Evolutionary conservation across 2,888 invertebrate genomes (phyloP).

Genomic region (Tetragonisca angustula): DNA sequence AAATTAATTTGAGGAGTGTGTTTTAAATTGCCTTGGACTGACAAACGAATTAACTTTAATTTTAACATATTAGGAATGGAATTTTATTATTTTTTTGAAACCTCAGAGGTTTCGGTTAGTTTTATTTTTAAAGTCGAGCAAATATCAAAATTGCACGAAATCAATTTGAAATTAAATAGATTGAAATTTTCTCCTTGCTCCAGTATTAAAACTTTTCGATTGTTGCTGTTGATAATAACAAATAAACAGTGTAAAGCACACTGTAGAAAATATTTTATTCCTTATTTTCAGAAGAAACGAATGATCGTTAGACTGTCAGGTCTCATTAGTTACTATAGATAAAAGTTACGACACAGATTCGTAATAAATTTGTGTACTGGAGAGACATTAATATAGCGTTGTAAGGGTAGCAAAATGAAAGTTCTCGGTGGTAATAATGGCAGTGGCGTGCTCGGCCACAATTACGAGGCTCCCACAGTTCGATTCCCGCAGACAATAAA

Average conservation of each 20-base stretch:
- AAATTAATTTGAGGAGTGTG: background rate
- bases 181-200: background rate
- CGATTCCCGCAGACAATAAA: slow-evolving; percentile 14
- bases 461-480: slow-evolving; percentile 12
- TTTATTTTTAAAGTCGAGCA: too few species aligned
- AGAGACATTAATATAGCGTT: background rate
- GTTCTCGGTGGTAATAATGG: slow-evolving; percentile 1
- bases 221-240: background rate
- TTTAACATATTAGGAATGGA: background rate
- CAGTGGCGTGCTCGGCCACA: slow-evolving; percentile 5
- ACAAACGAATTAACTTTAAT: background rate
- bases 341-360: background rate
- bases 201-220: background rate
- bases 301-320: background rate
- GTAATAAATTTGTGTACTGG: background rate
- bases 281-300: background rate
- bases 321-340: background rate
- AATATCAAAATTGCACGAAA: too few species aligned
- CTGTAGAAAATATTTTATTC: background rate
- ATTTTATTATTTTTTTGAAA: background rate
- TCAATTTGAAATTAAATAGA: background rate
- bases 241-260: background rate
- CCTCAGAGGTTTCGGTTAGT: too few species aligned
- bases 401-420: background rate
- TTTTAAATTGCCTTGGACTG: background rate